Base-by-base conservation (phyloP, 2,113 vertebrate species). In the Morone chrysops region DNA sequence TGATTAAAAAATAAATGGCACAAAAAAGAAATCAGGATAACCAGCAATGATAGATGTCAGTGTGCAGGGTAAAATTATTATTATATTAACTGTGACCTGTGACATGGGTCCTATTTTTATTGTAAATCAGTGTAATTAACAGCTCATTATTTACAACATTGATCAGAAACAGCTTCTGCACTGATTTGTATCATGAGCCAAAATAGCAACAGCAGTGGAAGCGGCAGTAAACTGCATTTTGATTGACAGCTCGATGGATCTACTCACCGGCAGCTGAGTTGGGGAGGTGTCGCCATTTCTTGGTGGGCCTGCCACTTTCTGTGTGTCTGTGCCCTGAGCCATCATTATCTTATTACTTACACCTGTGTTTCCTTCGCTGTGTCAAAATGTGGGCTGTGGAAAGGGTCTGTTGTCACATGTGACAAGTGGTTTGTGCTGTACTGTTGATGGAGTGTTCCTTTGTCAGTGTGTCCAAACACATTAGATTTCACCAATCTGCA, bases 281-380 rank as follows among this genome's bases (percentile, higher is more conserved):
- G 53, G 45, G 63, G 0, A 54, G n/a, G 60, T 50, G 68, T 18
- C 31, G 3, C 1, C 9, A 0, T 56, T 62, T 75, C 43, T 56
- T 72, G 10, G 45, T 0, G 12, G 60, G 45, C 22, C 56, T 31
- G 4, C 18, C 31, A 11, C 75, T 53, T 50, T 4, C 38, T 43
- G 56, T 67, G 63, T 51, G 45, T 70, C 51, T 81, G 20, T 69
- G 56, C 79, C 59, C 45, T 51, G 45, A 77, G 81, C 72, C 25
- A 70, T 81, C 59, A 78, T 61, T 57, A 59, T 22, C 18, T 38
- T 36, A 31, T 59, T 12, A 41, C 43, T 70, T 43, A 56, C 66
- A 75, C 65, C 70, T 31, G 63, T 16, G 69, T 56, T 61, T 61
- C n/a, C 41, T 53, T 47, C 41, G 16, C 9, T 22, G 9, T 50